Evolutionary conservation across 2,797 vertebrate species (phyloP), one percentile per base, ranked within the genome.

Genomic region (Cynodonichthys magdalenae): DNA sequence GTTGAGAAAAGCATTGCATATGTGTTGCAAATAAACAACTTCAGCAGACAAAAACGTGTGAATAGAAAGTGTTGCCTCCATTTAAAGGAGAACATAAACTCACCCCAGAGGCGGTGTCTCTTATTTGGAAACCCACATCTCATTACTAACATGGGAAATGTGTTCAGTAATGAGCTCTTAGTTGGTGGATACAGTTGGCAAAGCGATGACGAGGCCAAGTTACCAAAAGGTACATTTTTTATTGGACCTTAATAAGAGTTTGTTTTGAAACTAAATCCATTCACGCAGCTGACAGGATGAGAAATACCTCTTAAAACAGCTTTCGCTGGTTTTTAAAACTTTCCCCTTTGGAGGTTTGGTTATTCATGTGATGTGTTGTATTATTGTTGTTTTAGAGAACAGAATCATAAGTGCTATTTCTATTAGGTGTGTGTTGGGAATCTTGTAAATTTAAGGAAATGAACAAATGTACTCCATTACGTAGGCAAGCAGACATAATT

Each of bases 101-200:
- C 39, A 56, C 61, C 19, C 65, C 60, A 65, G 29, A 62, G 63
- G 54, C 68, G 81, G 75, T 54, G 59, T 78, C 56, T 66, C 57
- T 52, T 66, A 44, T 72, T 59, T 53, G 61, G 39, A 71, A 79
- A 69, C 71, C 69, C 75, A 80, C 60, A 63, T 66, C 74, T 86
- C 77, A 85, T 89, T 87, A 82, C 60, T 76, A 85, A 71, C 80
- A 89, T 41, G 65, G 75, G 70, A 83, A 63, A 49, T 64, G 62
- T 53, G 31, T 64, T 59, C 63, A 63, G 74, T 87, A 86, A 89
- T 79, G 77, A 86, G 79, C 77, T 74, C 44, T 58, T 78, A 53
- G 77, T 74, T 49, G 52, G 66, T 73, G 62, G 72, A 75, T 53
- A 64, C 39, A 79, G 79, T 42, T 71, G 78, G 63, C 68, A 78